phyloP scores from a whole-genome alignment of 2,113 vertebrate genomes.

The Platysternon megacephalum region DNA sequence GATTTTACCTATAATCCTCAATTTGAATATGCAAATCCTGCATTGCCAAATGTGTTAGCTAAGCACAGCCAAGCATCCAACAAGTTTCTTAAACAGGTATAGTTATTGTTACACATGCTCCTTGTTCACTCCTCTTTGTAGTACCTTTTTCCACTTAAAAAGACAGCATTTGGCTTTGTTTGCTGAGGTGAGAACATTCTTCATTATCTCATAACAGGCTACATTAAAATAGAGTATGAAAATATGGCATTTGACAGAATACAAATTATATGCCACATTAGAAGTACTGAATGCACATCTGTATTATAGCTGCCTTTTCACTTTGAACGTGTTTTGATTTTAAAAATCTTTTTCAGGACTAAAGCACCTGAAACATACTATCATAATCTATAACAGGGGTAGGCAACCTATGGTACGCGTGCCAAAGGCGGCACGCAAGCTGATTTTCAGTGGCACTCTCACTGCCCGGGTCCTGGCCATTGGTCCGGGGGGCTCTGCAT shows the following conservation, averaged over 20 bases:
- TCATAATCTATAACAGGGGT: background rate
- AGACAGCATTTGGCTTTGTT: background rate
- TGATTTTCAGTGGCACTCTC: no score
- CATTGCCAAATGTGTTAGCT: constrained; percentile 81
- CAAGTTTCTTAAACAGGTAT: constrained; percentile 89
- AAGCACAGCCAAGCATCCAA: constrained; percentile 87
- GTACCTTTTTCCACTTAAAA: background rate
- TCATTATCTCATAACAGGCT: background rate
- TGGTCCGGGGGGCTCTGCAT: no score
- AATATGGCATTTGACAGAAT: background rate
- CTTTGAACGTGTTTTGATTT: background rate
- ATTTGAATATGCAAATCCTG: constrained; percentile 90
- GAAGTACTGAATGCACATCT: background rate
- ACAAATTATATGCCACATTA: background rate
- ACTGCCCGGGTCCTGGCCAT: no score
- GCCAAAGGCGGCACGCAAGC: no score
- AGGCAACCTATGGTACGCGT: no score
- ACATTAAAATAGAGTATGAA: background rate
- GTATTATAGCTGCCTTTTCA: background rate
- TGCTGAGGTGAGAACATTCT: background rate
- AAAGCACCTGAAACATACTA: background rate
- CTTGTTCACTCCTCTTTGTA: background rate
- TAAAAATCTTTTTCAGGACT: background rate
- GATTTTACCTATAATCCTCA: constrained; percentile 91
- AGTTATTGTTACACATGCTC: background rate